These are phyloP conservation scores for Psophia crepitans DNA, from an alignment of 2,113 vertebrate species.

Conservation along the genomic window DNA sequence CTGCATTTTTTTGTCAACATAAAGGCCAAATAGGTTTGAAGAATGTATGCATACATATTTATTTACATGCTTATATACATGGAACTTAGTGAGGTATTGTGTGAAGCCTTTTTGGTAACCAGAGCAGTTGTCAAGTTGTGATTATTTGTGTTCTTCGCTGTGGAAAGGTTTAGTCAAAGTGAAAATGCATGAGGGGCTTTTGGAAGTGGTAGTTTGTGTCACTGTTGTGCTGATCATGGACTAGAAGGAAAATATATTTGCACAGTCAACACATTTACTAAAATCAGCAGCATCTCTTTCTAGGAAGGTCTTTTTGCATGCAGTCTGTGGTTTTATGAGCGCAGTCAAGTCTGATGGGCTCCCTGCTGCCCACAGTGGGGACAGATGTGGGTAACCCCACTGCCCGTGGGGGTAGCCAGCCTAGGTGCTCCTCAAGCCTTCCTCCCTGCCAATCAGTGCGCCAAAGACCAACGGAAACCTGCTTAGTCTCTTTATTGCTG, in stretches of 20 bases:
- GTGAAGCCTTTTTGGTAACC: not conserved
- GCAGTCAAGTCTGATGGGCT: not conserved
- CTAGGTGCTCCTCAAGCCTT: not conserved
- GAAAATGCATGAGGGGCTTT: not conserved
- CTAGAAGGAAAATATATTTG: not conserved
- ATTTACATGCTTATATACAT: not conserved
- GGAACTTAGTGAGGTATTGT: not conserved
- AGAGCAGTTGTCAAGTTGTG: not conserved
- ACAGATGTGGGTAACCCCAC: not conserved
- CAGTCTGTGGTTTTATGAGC: not conserved
- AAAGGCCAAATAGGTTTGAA: not conserved
- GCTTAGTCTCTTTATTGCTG: not conserved
- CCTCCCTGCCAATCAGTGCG: not conserved
- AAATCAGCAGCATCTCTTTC: not conserved
- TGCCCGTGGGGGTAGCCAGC: not conserved
- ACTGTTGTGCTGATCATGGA: not conserved
- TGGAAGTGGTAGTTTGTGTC: slow-evolving; percentile 20
- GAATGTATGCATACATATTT: not conserved
- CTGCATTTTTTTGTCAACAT: not conserved
- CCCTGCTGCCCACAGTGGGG: not conserved
- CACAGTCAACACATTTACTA: not conserved
- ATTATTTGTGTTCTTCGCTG: not conserved
- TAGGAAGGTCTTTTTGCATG: not conserved
- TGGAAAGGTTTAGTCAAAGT: slow-evolving; percentile 27
- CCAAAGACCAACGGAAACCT: not conserved